phyloP scores from a whole-genome alignment of 2,113 vertebrate genomes.

The Hassar affinis region DNA sequence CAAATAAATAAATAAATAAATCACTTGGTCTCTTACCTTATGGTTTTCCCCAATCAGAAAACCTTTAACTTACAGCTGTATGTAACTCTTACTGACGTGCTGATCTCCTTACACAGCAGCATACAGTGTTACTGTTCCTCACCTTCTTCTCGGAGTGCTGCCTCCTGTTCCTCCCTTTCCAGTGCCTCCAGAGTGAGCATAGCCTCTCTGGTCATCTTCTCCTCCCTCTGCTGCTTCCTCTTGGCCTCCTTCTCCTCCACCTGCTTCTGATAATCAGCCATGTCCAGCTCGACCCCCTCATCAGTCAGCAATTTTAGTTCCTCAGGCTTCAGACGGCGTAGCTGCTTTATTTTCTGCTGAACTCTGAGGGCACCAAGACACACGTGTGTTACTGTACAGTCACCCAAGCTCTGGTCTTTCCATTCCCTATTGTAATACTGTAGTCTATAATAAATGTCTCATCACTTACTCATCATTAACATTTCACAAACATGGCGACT shows the following conservation, averaged over 20 bases:
- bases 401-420: not conserved
- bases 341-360: constrained; percentile 84
- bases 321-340: constrained; percentile 86
- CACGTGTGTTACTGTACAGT: not conserved
- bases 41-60: too few species aligned
- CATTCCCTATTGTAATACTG: not conserved
- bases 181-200: constrained; percentile 71
- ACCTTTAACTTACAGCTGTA: too few species aligned
- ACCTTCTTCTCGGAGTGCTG: constrained; percentile 29
- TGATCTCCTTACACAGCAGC: not conserved
- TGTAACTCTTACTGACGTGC: too few species aligned
- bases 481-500: not conserved
- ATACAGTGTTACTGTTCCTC: not conserved
- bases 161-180: constrained; percentile 69
- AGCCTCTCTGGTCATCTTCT: constrained; percentile 73
- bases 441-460: not conserved
- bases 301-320: constrained; percentile 85
- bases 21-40: too few species aligned
- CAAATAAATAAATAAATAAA: too few species aligned
- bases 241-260: constrained; percentile 78
- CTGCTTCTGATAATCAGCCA: constrained; percentile 74
- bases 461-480: too few species aligned
- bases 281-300: constrained; percentile 73
- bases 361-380: constrained; percentile 69
- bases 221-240: constrained; percentile 66